phyloP scores from a whole-genome alignment of 2,113 vertebrate genomes.

The Notarius lentiginosus region DNA sequence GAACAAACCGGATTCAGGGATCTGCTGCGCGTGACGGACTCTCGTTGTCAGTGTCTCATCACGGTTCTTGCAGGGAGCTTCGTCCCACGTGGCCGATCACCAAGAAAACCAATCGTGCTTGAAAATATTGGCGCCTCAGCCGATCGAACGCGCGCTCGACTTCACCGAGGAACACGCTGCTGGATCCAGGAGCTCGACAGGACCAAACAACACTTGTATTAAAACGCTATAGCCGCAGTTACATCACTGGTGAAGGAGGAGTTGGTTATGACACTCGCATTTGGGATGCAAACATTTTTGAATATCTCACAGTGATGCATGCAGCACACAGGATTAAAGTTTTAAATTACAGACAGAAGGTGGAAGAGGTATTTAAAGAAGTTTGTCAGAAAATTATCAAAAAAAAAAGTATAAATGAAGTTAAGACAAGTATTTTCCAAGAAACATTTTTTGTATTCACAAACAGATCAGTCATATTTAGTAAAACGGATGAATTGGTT shows the following conservation, averaged over 20 bases:
- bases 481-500: neutral
- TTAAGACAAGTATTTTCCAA: neutral
- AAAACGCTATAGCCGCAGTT: neutral
- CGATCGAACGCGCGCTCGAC: neutral
- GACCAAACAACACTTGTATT: no score
- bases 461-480: no score
- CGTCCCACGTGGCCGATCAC: no score
- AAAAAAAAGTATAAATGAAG: no score
- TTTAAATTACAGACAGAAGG: neutral
- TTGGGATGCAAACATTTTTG: neutral
- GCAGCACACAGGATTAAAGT: slow-evolving; percentile 9
- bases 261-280: neutral
- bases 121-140: neutral
- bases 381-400: neutral
- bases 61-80: neutral
- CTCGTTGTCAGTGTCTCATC: no score
- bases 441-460: neutral
- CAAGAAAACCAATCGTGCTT: neutral
- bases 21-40: neutral
- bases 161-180: neutral
- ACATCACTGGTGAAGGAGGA: no score
- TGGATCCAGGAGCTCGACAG: neutral
- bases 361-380: neutral
- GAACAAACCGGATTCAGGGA: neutral
- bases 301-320: neutral